Evolutionary conservation across 2,888 invertebrate genomes (phyloP).

Genomic region (Oxyscelio sp.): DNA sequence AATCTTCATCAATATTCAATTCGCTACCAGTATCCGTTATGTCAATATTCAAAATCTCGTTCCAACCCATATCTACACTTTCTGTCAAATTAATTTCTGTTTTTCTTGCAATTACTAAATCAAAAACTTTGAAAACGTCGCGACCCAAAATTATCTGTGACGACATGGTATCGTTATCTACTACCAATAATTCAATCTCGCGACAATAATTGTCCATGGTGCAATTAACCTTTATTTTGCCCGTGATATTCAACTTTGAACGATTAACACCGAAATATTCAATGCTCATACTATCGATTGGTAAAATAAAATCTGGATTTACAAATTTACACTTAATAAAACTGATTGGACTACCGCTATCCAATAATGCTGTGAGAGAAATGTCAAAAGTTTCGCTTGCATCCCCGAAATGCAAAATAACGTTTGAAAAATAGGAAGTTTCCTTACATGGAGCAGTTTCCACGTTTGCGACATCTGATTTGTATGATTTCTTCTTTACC

Average conservation of each 20-base stretch:
- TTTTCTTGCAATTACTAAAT: neutral
- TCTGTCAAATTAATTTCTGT: neutral
- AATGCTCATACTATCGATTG: neutral
- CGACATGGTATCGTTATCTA: neutral
- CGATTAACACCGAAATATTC: constrained; percentile 23
- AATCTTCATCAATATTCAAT: neutral
- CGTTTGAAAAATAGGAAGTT: neutral
- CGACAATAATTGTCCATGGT: neutral
- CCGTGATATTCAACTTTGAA: constrained; percentile 10
- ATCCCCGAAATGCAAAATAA: neutral
- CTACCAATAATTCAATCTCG: neutral
- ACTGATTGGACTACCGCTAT: neutral
- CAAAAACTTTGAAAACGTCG: constrained; percentile 14
- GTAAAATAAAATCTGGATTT: constrained; percentile 14
- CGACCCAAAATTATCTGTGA: neutral
- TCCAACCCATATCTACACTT: neutral
- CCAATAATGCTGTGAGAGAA: constrained; percentile 3
- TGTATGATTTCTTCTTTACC: too few species aligned
- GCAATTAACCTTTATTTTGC: constrained; percentile 6
- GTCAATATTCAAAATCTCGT: constrained; percentile 9
- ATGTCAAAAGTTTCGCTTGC: neutral
- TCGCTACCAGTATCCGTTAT: neutral
- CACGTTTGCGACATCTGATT: neutral
- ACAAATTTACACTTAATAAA: constrained; percentile 9
- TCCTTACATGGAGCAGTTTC: neutral